Percentiles rank a stretch among this genome's conserved stretches.
These are phyloP conservation scores for Pediacus dermestoides DNA, from an alignment of 2,888 invertebrate genomes.

Conservation along the genomic window DNA sequence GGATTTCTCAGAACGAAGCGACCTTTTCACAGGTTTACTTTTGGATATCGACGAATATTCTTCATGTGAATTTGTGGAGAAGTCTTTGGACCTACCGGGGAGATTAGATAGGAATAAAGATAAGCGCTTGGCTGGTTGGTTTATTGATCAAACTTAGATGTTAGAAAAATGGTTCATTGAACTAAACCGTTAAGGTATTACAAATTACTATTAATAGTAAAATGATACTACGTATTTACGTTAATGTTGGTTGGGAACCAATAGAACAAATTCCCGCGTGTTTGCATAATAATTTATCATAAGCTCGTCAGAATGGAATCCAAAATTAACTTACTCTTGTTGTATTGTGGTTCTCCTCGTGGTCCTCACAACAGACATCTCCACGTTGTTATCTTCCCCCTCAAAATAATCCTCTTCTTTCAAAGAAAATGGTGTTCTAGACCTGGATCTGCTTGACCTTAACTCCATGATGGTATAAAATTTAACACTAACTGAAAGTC, in stretches of 20 bases:
- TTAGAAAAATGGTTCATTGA: too few species aligned
- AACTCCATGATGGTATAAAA: conserved; percentile 49
- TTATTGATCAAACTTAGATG: too few species aligned
- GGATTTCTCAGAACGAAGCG: conserved; percentile 34
- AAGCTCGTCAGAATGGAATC: conserved; percentile 12
- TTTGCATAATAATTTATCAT: too few species aligned
- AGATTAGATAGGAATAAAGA: too few species aligned
- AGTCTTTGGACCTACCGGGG: conserved; percentile 30
- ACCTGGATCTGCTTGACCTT: conserved; percentile 64
- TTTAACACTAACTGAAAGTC: neutral
- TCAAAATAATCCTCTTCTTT: conserved; percentile 54
- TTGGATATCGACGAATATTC: conserved; percentile 38
- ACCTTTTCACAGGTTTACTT: conserved; percentile 25
- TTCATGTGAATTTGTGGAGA: conserved; percentile 42
- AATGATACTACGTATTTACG: too few species aligned
- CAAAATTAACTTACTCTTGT: conserved; percentile 52
- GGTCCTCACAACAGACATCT: conserved; percentile 31
- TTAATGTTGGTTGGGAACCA: too few species aligned
- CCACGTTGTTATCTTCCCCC: conserved; percentile 40
- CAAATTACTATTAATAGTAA: too few species aligned
- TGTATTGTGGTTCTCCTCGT: conserved; percentile 51
- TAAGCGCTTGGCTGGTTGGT: too few species aligned
- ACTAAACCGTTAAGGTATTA: too few species aligned
- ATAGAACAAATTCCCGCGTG: too few species aligned
- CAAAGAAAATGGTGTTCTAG: conserved; percentile 65